A percentile compares a stretch with the other conserved stretches of the same genome.
phyloP scores from a whole-genome alignment of 2,888 invertebrate genomes.

The Ramazzottius varieornatus region DNA sequence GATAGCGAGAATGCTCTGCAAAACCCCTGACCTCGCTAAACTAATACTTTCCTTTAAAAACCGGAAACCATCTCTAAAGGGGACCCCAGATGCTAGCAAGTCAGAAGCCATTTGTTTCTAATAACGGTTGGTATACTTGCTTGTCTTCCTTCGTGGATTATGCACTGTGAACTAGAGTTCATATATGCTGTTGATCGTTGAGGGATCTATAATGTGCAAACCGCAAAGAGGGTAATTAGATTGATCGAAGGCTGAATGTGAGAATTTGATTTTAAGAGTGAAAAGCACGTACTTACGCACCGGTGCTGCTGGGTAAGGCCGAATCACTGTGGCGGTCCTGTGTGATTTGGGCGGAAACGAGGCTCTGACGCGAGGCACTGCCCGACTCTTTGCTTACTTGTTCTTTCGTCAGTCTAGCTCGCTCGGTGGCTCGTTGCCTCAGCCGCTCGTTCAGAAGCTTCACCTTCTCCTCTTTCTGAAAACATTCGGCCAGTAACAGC shows the following conservation, averaged over 20 bases:
- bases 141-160: too few species aligned
- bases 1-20: too few species aligned
- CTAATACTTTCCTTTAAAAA: too few species aligned
- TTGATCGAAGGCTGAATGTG: too few species aligned
- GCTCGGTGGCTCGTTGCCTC: conserved; percentile 11
- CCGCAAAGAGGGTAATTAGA: too few species aligned
- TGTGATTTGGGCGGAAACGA: neutral
- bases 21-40: too few species aligned
- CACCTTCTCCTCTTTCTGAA: conserved; percentile 15
- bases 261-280: neutral
- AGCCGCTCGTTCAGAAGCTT: conserved; percentile 10
- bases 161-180: too few species aligned
- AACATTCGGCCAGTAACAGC: conserved; percentile 4
- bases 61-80: too few species aligned
- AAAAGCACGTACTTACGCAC: conserved; percentile 1
- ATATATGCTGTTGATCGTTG: neutral
- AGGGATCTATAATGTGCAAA: neutral
- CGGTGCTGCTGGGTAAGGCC: neutral
- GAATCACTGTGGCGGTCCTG: neutral
- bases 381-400: conserved; percentile 1
- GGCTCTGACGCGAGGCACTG: neutral
- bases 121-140: too few species aligned
- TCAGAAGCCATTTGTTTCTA: too few species aligned
- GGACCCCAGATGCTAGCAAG: too few species aligned
- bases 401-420: conserved; percentile 6